Conservation (phyloP, 2,888 invertebrate genomes). For the Euclidia mi region DNA sequence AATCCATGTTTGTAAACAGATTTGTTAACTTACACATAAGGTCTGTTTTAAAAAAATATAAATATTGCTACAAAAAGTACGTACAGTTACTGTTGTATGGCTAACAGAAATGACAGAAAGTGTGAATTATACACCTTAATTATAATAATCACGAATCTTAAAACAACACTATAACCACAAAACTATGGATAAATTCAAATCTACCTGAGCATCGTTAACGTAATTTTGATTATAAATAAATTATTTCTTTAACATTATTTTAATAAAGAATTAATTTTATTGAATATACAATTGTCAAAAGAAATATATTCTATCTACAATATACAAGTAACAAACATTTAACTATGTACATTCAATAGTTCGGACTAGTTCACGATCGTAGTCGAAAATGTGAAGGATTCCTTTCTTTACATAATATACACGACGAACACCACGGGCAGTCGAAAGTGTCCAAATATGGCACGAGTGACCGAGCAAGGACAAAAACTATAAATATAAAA, state of each 20-base stretch:
- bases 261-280: conserved; percentile 80
- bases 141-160: conserved; percentile 75
- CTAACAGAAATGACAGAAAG: conserved; percentile 74
- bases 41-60: conserved; percentile 87
- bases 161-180: conserved; percentile 66
- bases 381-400: conserved; percentile 77
- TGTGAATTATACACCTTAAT: conserved; percentile 74
- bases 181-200: conserved; percentile 67
- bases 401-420: conserved; percentile 83
- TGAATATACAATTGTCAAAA: conserved; percentile 87
- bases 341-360: conserved; percentile 88
- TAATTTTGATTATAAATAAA: conserved; percentile 81
- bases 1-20: conserved; percentile 87
- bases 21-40: conserved; percentile 87
- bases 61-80: conserved; percentile 86
- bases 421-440: conserved; percentile 74
- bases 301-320: conserved; percentile 89
- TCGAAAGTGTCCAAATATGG: conserved; percentile 59
- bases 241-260: conserved; percentile 78
- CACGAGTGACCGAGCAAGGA: conserved; percentile 52
- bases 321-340: conserved; percentile 90
- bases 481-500: conserved; percentile 4
- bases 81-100: conserved; percentile 76
- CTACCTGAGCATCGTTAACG: conserved; percentile 83
- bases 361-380: conserved; percentile 88